phyloP scores from a whole-genome alignment of 2,797 vertebrate genomes.

The Myotis vivesi region DNA sequence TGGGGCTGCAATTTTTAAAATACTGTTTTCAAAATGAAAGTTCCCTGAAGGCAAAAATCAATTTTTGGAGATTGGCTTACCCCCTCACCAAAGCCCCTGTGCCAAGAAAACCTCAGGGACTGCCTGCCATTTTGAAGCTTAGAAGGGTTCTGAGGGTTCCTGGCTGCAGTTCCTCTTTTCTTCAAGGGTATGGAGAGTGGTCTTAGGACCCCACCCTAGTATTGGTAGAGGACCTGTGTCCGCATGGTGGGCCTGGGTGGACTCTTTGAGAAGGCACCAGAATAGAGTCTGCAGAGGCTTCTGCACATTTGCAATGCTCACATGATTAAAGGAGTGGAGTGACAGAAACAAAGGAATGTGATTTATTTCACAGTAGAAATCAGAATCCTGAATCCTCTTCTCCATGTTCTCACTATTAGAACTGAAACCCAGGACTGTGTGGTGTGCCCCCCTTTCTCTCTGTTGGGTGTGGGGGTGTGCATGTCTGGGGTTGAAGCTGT shows the following conservation, averaged over 20 bases:
- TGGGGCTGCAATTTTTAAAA: not conserved
- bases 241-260: not conserved
- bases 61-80: not conserved
- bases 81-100: not conserved
- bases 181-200: not conserved
- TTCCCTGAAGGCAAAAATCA: not conserved
- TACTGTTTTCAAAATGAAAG: slow-evolving; percentile 11
- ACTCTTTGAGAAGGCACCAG: not conserved
- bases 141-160: not conserved
- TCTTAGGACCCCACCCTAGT: not conserved
- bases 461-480: not conserved
- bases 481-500: not conserved
- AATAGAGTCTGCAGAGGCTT: not conserved
- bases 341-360: not conserved
- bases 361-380: not conserved
- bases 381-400: not conserved
- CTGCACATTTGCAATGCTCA: not conserved
- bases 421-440: not conserved
- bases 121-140: not conserved
- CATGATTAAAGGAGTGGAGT: no score
- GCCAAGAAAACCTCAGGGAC: not conserved
- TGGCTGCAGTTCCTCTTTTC: not conserved
- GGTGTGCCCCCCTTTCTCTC: not conserved
- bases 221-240: not conserved
- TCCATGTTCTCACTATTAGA: not conserved